Base-by-base conservation (phyloP, 1,140 invertebrate species). In the Adelges cooleyi region DNA sequence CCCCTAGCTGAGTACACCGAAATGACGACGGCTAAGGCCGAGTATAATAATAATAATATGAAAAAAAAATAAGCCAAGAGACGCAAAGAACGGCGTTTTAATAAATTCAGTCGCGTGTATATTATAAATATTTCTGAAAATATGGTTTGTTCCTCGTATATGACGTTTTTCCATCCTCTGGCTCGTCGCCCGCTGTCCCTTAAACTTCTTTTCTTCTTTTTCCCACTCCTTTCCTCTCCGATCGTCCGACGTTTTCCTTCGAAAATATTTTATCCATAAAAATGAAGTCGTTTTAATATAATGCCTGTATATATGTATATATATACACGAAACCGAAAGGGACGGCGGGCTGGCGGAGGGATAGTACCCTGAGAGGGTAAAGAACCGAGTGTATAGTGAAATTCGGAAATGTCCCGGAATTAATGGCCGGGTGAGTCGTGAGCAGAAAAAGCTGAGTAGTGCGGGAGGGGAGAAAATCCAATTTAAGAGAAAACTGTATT, bases 401-500 rank as follows among this genome's bases (percentile, higher is more conserved):
- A 59, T 59, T 59, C 54, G 38, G 54, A 40, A 59, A 59, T 40
- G 38, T 59, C 54, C 54, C 40, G 40, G 22, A 59, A 59, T 59
- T 59, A 59, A 59, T 59, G 54, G 54, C 40, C 54, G 54, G 54
- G 54, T 40, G 54, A 38, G 25, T 40, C n/a, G 23, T 23, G 20
- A 44, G 20, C 29, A 20, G 52, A 6, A 15, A 36, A 2, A 15
- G 38, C 23, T 15, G 36, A 6, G 40, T 23, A 13, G 40, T 4
- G n/a, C 53, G 40, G 23, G 25, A 23, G 40, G 54, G 42, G 54
- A 46, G 44, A 56, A 59, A 59, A 59, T 59, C 54, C 40, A 59
- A 59, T 59, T 59, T 59, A 59, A 59, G 40, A 59, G 54, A 59
- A 59, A 59, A 59, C 54, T 59, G 54, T 59, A 59, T 46, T 59